Base-by-base conservation (phyloP, 2,888 invertebrate species). In the Brachynemurus nebulosus region DNA sequence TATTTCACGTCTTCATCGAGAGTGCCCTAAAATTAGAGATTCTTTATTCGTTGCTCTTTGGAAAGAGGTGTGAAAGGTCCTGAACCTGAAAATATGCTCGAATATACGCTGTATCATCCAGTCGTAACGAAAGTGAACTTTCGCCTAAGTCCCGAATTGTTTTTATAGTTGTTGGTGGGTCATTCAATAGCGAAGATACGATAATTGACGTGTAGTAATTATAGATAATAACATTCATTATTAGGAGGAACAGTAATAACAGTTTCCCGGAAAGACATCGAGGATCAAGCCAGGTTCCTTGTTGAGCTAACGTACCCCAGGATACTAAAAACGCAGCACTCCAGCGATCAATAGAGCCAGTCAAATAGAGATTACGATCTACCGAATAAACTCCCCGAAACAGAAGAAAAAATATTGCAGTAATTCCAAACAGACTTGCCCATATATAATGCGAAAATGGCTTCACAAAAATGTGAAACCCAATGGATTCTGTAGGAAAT, bases 191-290 rank as follows among this genome's bases (percentile, higher is more conserved):
- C 57, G 71, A 71, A 41, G 73, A 72, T 4, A 74, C 72, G 11
- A 74, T 70, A 47, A 72, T 73, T 38, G 73, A 73, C 1, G 74
- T 74, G 57, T 74, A 74, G 57, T 71, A 74, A 54, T 73, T 73
- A 57, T 70, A 74, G 2, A 71, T 59, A 11, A 74, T 56, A 1
- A 71, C 52, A 7, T 61, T 60, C 12, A 60, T 52, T 6, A 61
- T 46, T 11, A 62, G 52, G 4, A 60, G 50, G 18, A 50, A 51
- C 8, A 63, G 48, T 35, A 59, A 53, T 11, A 59, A 49, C 16
- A 60, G 54, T 37, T 60, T 54, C 20, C 59, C 57, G 4, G 59
- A 54, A 4, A 52, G 17, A 35, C 51, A 49, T 4, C 50, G 47
- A 1, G 61, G 59, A 19, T 30, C 30, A 12, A 30, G n/a, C 30